Conservation (phyloP, 2,888 invertebrate species). For the Hypsopygia costalis region DNA sequence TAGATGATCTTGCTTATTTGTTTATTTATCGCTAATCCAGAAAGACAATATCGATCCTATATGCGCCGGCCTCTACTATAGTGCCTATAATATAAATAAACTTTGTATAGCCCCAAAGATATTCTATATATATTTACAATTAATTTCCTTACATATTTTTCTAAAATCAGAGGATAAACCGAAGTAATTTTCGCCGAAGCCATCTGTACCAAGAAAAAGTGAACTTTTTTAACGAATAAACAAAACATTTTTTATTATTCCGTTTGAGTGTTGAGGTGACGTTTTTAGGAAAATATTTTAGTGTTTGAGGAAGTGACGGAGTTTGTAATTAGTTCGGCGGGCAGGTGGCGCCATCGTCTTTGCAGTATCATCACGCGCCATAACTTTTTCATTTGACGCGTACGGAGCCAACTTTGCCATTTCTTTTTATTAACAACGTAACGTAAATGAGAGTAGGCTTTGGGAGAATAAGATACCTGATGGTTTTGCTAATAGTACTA, state of each 20-base stretch:
- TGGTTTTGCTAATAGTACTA: conserved; percentile 42
- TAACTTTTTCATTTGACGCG: conserved; percentile 80
- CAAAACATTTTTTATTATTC: conserved; percentile 54
- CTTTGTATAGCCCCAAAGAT: too few relatives aligned
- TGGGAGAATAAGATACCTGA: conserved; percentile 69
- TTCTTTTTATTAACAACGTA: conserved; percentile 78
- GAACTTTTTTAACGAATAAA: conserved; percentile 6
- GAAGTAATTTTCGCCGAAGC: too few relatives aligned
- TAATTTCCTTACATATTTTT: too few relatives aligned
- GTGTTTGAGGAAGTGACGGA: conserved; percentile 70
- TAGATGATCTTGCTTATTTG: too few relatives aligned
- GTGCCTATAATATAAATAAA: too few relatives aligned
- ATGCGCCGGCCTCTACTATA: too few relatives aligned
- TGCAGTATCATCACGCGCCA: conserved; percentile 76
- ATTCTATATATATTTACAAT: too few relatives aligned
- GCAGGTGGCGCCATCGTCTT: conserved; percentile 62
- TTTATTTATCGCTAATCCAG: too few relatives aligned
- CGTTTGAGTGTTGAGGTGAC: conserved; percentile 61
- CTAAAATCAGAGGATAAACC: too few relatives aligned
- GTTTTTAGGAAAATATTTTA: conserved; percentile 77
- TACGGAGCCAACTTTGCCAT: conserved; percentile 72
- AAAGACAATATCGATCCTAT: too few relatives aligned
- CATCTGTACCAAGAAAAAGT: too few relatives aligned
- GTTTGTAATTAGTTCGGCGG: conserved; percentile 75
- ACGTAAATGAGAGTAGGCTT: conserved; percentile 75